Percentiles rank a stretch among this genome's conserved stretches.
Evolutionary conservation across 2,797 vertebrate genomes (phyloP).

Genomic region (Lycodopsis pacificus): DNA sequence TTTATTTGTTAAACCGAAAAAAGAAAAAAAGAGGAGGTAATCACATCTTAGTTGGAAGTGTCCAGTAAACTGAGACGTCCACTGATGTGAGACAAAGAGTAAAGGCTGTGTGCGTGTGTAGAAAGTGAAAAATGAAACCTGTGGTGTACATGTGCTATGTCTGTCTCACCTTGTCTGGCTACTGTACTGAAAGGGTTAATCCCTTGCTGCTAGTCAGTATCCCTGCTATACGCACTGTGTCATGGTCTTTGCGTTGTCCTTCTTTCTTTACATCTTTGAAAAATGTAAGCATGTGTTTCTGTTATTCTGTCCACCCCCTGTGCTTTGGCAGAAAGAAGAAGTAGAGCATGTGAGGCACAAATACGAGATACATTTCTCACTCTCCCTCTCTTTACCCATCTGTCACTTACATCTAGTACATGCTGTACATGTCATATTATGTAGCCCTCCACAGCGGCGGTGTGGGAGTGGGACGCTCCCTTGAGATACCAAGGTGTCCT

Average conservation of each 20-base stretch:
- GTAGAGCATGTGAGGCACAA: neutral
- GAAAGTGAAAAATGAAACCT: conserved; percentile 78
- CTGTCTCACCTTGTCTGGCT: conserved; percentile 52
- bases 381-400: neutral
- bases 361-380: conserved; percentile 1
- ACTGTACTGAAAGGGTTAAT: conserved; percentile 63
- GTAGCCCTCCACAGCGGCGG: neutral
- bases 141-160: conserved; percentile 22
- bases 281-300: neutral
- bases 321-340: neutral
- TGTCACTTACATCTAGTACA: neutral
- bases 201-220: conserved; percentile 44
- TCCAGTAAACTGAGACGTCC: conserved; percentile 16
- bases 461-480: neutral
- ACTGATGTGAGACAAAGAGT: conserved; percentile 19
- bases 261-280: conserved; percentile 15
- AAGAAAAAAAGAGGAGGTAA: neutral
- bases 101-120: conserved; percentile 20
- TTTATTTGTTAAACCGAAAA: neutral
- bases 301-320: neutral
- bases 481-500: neutral
- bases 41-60: conserved; percentile 9
- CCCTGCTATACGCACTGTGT: neutral
- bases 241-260: neutral
- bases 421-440: neutral